phyloP scores from a whole-genome alignment of 2,797 vertebrate genomes.

The Melanotaenia trifasciata region DNA sequence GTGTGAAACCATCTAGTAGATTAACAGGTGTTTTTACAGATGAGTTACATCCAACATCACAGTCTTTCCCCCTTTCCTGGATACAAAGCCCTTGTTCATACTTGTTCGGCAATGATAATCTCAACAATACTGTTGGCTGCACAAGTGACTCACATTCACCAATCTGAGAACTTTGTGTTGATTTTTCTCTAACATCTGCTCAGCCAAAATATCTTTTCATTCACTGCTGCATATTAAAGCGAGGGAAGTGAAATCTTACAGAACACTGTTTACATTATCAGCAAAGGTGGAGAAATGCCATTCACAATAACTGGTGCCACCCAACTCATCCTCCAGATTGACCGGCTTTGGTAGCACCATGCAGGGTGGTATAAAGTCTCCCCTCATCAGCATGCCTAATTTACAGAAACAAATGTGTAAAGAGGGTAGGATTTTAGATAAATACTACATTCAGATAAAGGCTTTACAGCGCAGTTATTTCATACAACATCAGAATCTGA shows the following conservation, averaged over 20 bases:
- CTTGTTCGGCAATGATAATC: constrained; percentile 43
- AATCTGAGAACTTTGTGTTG: constrained; percentile 18
- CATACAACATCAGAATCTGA: constrained; percentile 73
- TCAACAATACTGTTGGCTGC: constrained; percentile 45
- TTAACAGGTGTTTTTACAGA: constrained; percentile 58
- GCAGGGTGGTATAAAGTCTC: constrained; percentile 61
- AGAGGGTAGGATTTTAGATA: constrained; percentile 58
- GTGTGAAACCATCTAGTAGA: constrained; percentile 47
- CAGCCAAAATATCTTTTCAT: constrained; percentile 24
- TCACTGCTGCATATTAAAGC: constrained; percentile 57
- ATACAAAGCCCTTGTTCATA: constrained; percentile 80
- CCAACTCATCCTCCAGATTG: constrained; percentile 45
- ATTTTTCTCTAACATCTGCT: constrained; percentile 16
- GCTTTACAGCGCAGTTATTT: constrained; percentile 74
- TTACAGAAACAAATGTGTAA: constrained; percentile 69
- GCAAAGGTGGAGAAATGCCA: constrained; percentile 52
- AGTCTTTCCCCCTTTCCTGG: constrained; percentile 61
- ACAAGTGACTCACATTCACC: constrained; percentile 60
- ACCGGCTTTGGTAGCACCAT: constrained; percentile 78
- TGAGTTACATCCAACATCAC: constrained; percentile 68
- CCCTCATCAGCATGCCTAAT: constrained; percentile 73
- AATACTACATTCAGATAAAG: constrained; percentile 84
- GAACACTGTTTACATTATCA: constrained; percentile 42
- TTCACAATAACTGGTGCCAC: constrained; percentile 53
- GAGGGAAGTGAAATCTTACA: constrained; percentile 31